Percentiles rank a stretch among this genome's conserved stretches.
These are phyloP conservation scores for Pagetopsis macropterus DNA, from an alignment of 2,797 vertebrate species.

Conservation along the genomic window DNA sequence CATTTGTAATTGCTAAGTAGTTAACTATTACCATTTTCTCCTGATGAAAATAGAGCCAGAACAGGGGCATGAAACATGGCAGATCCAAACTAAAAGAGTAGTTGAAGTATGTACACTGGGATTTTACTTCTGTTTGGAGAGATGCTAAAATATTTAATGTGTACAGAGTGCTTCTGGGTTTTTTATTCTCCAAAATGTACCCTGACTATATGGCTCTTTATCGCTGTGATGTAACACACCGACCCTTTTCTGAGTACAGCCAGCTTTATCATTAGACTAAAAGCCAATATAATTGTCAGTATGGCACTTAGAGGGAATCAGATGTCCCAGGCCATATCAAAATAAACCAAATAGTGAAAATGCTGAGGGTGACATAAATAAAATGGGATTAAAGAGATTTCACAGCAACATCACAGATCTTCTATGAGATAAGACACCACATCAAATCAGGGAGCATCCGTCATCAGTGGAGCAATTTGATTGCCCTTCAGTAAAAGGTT, in stretches of 20 bases:
- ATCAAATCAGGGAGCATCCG: not conserved
- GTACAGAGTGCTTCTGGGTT: slow-evolving; percentile 27
- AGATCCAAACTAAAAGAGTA: slow-evolving; percentile 30
- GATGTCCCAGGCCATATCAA: not conserved
- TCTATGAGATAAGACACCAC: not conserved
- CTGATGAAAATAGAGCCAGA: slow-evolving; percentile 25
- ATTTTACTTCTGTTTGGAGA: slow-evolving; percentile 35
- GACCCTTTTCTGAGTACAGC: no score
- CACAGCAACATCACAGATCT: slow-evolving; percentile 3
- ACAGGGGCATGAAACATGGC: slow-evolving; percentile 27
- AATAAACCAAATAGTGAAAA: not conserved
- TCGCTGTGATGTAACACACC: slow-evolving; percentile 15
- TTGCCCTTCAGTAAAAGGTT: not conserved
- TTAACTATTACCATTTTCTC: slow-evolving; percentile 68
- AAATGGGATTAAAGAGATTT: not conserved
- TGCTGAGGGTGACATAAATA: not conserved
- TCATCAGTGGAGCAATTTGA: not conserved
- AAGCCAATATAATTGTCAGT: no score
- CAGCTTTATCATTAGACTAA: no score
- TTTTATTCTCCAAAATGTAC: slow-evolving; percentile 36
- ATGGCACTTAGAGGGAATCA: not conserved
- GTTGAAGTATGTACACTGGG: slow-evolving; percentile 15
- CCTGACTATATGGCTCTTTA: slow-evolving; percentile 11
- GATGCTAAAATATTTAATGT: slow-evolving; percentile 40
- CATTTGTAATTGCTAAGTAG: slow-evolving; percentile 57